A percentile compares a stretch with the other conserved stretches of the same genome.
Conservation (phyloP, 2,797 vertebrate genomes). For the Pipistrellus kuhlii region DNA sequence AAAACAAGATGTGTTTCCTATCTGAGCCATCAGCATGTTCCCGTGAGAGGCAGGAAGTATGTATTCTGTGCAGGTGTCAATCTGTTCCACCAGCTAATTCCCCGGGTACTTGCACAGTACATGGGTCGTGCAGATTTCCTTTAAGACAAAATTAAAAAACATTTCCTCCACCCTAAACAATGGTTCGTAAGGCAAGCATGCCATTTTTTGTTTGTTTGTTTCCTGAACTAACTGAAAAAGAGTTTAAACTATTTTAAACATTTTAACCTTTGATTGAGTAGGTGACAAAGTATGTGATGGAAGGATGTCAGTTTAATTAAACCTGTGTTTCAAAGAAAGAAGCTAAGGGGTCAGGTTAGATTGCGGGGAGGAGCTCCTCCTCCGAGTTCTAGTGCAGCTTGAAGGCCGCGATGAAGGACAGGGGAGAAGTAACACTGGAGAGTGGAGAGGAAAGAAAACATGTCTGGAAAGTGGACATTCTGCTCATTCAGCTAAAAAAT, state of each 20-base stretch:
- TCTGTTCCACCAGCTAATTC: slow-evolving; percentile 72
- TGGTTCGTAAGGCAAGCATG: slow-evolving; percentile 65
- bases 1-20: slow-evolving; percentile 73
- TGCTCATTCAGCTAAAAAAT: not conserved
- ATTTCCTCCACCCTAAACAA: slow-evolving; percentile 77
- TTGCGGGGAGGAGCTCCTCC: not conserved
- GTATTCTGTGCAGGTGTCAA: slow-evolving; percentile 68
- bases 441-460: not conserved
- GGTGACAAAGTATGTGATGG: slow-evolving; percentile 51
- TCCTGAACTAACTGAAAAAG: slow-evolving; percentile 75
- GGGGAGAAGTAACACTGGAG: not conserved
- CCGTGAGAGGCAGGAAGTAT: slow-evolving; percentile 80
- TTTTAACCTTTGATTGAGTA: slow-evolving; percentile 55
- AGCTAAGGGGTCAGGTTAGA: not conserved
- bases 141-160: slow-evolving; percentile 76
- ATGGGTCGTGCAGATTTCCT: slow-evolving; percentile 81
- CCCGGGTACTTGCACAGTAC: slow-evolving; percentile 57
- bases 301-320: slow-evolving; percentile 54
- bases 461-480: not conserved
- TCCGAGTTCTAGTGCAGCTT: not conserved
- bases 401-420: not conserved
- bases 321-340: not conserved
- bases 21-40: slow-evolving; percentile 75
- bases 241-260: slow-evolving; percentile 70
- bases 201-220: slow-evolving; percentile 55